Conservation (phyloP, 2,113 vertebrate species). For the Callipepla californica region DNA sequence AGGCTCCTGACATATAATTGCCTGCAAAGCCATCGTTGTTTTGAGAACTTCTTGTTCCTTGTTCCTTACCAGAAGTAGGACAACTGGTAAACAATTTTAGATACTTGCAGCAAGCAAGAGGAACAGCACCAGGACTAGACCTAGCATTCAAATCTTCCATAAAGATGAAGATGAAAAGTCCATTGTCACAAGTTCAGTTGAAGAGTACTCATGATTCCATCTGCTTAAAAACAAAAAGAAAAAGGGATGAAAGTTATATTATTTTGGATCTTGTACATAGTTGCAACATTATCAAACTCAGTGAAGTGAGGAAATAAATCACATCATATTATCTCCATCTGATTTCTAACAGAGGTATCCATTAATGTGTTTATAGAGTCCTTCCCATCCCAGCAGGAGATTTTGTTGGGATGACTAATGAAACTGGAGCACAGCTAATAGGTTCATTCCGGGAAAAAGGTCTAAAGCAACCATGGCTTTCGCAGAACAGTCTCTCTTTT, state of each 20-base stretch:
- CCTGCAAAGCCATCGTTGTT: not conserved
- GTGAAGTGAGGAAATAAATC: not conserved
- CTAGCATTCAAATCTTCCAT: not conserved
- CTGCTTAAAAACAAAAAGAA: not conserved
- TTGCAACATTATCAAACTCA: not conserved
- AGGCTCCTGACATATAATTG: not conserved
- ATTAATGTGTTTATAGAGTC: not conserved
- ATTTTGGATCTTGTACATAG: not conserved
- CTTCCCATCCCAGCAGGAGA: not conserved
- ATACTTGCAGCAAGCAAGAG: not conserved
- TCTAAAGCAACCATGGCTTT: not conserved
- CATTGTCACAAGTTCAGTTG: not conserved
- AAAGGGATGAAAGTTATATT: not conserved
- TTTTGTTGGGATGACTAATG: not conserved
- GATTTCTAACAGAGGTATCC: not conserved
- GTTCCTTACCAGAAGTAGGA: not conserved
- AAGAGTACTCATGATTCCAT: not conserved
- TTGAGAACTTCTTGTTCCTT: not conserved
- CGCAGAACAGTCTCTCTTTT: not conserved
- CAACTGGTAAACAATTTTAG: fast-evolving
- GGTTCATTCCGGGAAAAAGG: not conserved
- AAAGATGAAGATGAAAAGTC: not conserved
- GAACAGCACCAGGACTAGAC: not conserved
- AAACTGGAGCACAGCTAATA: not conserved
- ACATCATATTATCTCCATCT: not conserved